phyloP scores from a whole-genome alignment of 1,140 invertebrate genomes.

The Brevipalpus yothersi region DNA sequence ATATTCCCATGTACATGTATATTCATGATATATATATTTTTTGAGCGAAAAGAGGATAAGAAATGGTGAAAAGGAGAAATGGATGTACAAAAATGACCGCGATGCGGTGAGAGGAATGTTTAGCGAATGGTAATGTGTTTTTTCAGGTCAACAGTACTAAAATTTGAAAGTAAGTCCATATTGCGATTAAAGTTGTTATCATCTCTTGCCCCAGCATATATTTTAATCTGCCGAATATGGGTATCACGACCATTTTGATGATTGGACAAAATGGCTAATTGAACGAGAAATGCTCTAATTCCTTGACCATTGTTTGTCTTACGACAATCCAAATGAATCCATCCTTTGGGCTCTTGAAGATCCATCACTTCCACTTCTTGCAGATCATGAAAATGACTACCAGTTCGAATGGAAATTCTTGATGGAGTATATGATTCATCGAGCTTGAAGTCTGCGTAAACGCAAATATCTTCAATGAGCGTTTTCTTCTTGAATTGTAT shows the following conservation, averaged over 20 bases:
- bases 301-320: conserved; percentile 52
- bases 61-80: too few species aligned
- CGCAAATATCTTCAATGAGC: conserved; percentile 76
- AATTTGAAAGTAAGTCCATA: conserved; percentile 11
- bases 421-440: conserved; percentile 98
- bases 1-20: too few species aligned
- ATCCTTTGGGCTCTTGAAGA: conserved; percentile 75
- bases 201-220: conserved; percentile 64
- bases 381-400: conserved; percentile 92
- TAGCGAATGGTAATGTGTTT: conserved; percentile 20
- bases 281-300: conserved; percentile 83
- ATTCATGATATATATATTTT: too few species aligned
- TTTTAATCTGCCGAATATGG: conserved; percentile 86
- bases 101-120: too few species aligned
- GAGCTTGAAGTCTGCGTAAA: conserved; percentile 90
- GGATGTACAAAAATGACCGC: too few species aligned
- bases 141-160: conserved; percentile 2
- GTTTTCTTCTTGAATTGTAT: conserved; percentile 92
- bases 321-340: conserved; percentile 78
- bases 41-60: too few species aligned
- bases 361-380: conserved; percentile 88
- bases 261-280: conserved; percentile 88
- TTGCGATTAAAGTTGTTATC: conserved; percentile 37
- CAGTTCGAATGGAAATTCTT: conserved; percentile 75
- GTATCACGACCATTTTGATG: conserved; percentile 97